Conservation (phyloP, 2,113 vertebrate species). For the Melanerpes aurifrons region DNA sequence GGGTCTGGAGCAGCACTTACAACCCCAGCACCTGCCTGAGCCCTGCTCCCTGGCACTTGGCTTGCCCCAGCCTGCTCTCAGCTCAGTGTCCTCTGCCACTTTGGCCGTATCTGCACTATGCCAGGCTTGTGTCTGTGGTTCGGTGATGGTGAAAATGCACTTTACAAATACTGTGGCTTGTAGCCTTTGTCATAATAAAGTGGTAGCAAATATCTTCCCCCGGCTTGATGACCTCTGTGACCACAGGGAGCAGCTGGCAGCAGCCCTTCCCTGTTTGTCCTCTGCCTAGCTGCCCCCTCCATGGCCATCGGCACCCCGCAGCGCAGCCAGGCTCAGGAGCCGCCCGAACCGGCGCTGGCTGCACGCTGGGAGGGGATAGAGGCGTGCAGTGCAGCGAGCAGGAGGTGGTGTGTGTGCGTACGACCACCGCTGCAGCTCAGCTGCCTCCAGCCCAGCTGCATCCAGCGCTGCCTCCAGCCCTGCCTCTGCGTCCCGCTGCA, state of each 20-base stretch:
- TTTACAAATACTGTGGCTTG: slow-evolving; percentile 78
- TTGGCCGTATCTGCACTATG: slow-evolving; percentile 15
- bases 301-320: background rate
- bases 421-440: accelerated
- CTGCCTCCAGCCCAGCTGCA: background rate
- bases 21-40: background rate
- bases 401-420: background rate
- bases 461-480: background rate
- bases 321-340: background rate
- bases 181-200: slow-evolving; percentile 81
- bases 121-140: slow-evolving; percentile 68
- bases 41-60: background rate
- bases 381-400: accelerated
- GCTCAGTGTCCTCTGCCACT: background rate
- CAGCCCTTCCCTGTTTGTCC: background rate
- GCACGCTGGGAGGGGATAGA: background rate
- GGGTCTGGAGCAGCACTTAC: slow-evolving; percentile 29
- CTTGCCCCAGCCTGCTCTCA: background rate
- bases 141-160: slow-evolving; percentile 75
- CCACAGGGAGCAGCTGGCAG: background rate
- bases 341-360: accelerated
- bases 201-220: slow-evolving; percentile 43
- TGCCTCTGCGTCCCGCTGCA: accelerated
- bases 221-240: background rate
- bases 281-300: background rate